Evolutionary conservation across 2,888 invertebrate genomes (phyloP).

Genomic region (Enchytraeus crypticus): DNA sequence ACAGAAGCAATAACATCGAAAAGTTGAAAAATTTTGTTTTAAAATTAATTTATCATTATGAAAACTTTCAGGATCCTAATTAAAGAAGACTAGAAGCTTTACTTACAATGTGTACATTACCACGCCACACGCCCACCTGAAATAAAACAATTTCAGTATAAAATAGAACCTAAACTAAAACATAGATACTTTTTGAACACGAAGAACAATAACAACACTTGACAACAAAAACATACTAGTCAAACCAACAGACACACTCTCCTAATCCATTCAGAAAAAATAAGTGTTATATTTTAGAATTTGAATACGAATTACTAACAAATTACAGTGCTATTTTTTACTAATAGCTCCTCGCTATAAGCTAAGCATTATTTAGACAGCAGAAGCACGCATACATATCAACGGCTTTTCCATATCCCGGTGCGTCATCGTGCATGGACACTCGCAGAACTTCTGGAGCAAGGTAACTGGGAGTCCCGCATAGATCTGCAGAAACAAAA

Average conservation of each 20-base stretch:
- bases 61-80: no score
- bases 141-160: neutral
- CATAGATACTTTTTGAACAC: neutral
- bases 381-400: slow-evolving; percentile 64
- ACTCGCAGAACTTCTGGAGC: slow-evolving; percentile 72
- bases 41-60: no score
- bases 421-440: slow-evolving; percentile 64
- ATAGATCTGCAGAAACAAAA: slow-evolving; percentile 67
- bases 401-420: slow-evolving; percentile 84
- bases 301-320: neutral
- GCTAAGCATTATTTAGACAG: no score
- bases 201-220: neutral
- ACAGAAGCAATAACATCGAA: no score
- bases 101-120: slow-evolving; percentile 29
- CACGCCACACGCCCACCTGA: slow-evolving; percentile 50
- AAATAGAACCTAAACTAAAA: neutral
- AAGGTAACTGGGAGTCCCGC: slow-evolving; percentile 79
- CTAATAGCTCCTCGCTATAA: neutral
- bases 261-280: neutral
- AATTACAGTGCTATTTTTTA: no score
- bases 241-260: no score
- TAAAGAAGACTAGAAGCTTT: neutral
- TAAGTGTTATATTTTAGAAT: neutral
- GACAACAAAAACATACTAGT: neutral
- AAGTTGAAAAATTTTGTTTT: no score